Conservation (phyloP, 2,888 invertebrate genomes). For the Philereme transversata region DNA sequence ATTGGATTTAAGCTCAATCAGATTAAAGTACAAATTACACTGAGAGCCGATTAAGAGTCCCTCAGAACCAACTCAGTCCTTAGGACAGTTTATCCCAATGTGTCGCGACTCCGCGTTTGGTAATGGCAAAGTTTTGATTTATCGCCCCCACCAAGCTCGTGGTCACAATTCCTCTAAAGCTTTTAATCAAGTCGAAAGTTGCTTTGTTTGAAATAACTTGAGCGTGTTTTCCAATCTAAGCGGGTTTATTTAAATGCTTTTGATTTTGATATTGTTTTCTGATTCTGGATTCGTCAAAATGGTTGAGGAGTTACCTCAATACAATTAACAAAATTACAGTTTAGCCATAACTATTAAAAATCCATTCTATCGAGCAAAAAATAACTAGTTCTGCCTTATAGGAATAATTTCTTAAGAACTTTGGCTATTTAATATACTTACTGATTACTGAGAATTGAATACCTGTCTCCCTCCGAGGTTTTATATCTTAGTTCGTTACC, state of each 20-base stretch:
- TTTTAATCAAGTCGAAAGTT: slow-evolving; percentile 51
- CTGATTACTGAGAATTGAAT: too few relatives aligned
- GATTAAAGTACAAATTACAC: background rate
- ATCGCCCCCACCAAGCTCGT: slow-evolving; percentile 51
- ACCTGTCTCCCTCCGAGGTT: too few relatives aligned
- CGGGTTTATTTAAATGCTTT: slow-evolving; percentile 3
- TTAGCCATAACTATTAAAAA: too few relatives aligned
- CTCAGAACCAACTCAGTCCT: background rate
- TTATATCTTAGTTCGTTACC: too few relatives aligned
- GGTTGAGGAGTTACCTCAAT: too few relatives aligned
- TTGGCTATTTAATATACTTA: too few relatives aligned
- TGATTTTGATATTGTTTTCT: too few relatives aligned
- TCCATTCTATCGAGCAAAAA: too few relatives aligned
- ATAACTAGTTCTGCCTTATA: too few relatives aligned
- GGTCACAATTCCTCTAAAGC: slow-evolving; percentile 61
- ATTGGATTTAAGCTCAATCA: background rate
- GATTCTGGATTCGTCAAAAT: too few relatives aligned
- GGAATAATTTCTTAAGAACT: too few relatives aligned
- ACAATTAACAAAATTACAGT: too few relatives aligned
- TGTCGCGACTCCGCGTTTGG: slow-evolving; percentile 64
- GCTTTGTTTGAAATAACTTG: slow-evolving; percentile 27
- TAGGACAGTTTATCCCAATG: slow-evolving; percentile 68
- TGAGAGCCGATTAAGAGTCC: background rate
- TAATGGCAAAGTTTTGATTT: slow-evolving; percentile 78
- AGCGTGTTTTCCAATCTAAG: slow-evolving; percentile 6